Evolutionary conservation across 2,888 invertebrate genomes (phyloP), one percentile per base, ranked within the genome.

Genomic region (Vesta saturnalis): DNA sequence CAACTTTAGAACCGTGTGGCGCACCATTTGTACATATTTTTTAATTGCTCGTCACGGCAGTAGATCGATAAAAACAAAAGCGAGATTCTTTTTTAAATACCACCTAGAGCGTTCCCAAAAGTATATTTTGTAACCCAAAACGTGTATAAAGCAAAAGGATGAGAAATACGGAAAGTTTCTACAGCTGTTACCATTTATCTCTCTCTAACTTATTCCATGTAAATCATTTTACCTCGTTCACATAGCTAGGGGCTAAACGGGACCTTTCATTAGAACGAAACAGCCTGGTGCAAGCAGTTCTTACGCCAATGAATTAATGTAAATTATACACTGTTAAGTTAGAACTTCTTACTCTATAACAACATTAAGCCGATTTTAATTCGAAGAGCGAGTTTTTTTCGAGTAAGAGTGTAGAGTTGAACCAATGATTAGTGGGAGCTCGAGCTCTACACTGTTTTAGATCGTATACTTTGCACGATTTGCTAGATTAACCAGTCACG

Each of bases 291-390:
- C 73, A 75, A n/a, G 77, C 76, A 72, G 73, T 72, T 75, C 76
- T 74, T 77, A 74, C 76, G 73, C 78, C 78, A 78, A 78, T 78
- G 78, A 78, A 78, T 79, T 80, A 78, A 80, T 79, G 74, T 77
- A 74, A 71, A 72, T 60, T 22, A 60, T 77, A 78, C 77, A 77
- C 77, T 77, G 78, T 69, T 70, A 77, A 76, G 74, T 55, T 23
- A 14, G 0, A 16, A 22, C 22, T 12, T 12, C 12, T 15, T 4
- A 8, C 16, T 19, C 18, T 21, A 5, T 21, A n/a, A n/a, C n/a
- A n/a, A n/a, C n/a, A n/a, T n/a, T n/a, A n/a, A n/a, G n/a, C n/a
- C n/a, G n/a, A n/a, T n/a, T n/a, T n/a, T n/a, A n/a, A n/a, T n/a
- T n/a, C n/a, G n/a, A n/a, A n/a, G 1, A 1, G 35, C 19, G 23